Evolutionary conservation across 2,797 vertebrate species (phyloP), one percentile per base, ranked within the genome.

Genomic region (Anomalospiza imberbis): DNA sequence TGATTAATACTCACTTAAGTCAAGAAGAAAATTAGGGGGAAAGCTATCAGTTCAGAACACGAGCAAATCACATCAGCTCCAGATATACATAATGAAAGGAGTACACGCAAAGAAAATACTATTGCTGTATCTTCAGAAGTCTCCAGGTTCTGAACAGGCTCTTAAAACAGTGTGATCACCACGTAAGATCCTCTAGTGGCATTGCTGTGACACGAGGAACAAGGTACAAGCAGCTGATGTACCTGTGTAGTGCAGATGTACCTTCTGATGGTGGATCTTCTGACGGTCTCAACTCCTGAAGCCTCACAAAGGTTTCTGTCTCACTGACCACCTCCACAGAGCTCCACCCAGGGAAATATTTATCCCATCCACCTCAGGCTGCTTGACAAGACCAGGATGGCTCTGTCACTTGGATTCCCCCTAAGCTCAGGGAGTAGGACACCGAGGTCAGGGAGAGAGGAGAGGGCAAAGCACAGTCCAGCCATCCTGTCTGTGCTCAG

Each of bases 1-100:
- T 93, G 83, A 95, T 92, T 94, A 87, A 92, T 86, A 76, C 77
- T 68, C 60, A 93, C 40, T 88, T 86, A 93, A 86, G 75, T 89
- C 76, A 74, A 93, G 91, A 72, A 91, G 84, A 51, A 89, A 89
- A 95, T 83, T 45, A 75, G 55, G 62, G 53, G 12, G 57, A 61
- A 85, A 87, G 88, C 24, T 66, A 31, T 81, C 73, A 92, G 77
- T 28, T 74, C 29, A 80, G 70, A 93, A 87, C 26, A 54, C 2
- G 10, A 91, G 75, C 48, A 66, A 72, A 85, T 87, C 92, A 88
- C 54, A 58, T 26, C 4, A 0, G 58, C 76, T 77, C 54, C 53
- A 90, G 71, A 55, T 21, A 74, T 10, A 57, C 66, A 50, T 86
- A 91, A 94, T 77, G 78, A 88, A 81, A 91, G 8, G 31, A 12